Base-by-base conservation (phyloP, 2,113 vertebrate species). In the Corydoras maculifer region DNA sequence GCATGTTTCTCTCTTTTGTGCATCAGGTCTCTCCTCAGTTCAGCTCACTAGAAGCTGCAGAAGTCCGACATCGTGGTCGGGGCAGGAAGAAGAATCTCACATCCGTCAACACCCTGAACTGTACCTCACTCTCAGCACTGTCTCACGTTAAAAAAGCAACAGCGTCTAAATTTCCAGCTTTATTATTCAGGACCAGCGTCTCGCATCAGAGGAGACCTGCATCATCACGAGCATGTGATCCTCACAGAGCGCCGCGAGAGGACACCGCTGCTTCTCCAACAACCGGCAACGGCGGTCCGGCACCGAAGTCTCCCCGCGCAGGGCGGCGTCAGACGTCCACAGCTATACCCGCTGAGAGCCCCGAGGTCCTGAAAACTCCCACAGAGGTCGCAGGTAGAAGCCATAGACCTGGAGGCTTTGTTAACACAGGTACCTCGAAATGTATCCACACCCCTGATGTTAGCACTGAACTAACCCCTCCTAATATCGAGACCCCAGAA, bases 11-110 rank as follows among this genome's bases (percentile, higher is more conserved):
- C 62, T 2, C n/a, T 59, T 51, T 11, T 59, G 3, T 18, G 6
- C 60, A 51, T 29, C 69, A 96, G 96, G 91, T 97, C 5, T 88
- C 75, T 57, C 90, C 94, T 61, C 88, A 98, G 55, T 97, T 98
- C 86, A 90, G 91, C 49, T 30, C 69, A 10, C 43, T 75, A 61
- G 70, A 61, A 30, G 62, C 68, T 69, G 81, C 79, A 62, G 65
- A 31, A 2, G 53, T 72, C 30, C 29, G 70, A 60, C 73, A 48
- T 73, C 57, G 68, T 81, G 85, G 68, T 64, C 70, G 73, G 73
- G 55, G 60, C 11, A 49, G 71, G 54, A 76, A 73, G 65, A 82
- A 43, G 6, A 69, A 48, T 32, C 12, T 43, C 69, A 55, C 10
- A 69, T 76, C 5, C 62, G 53, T 18, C 82, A 75, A 59, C 64